Evolutionary conservation across 2,797 vertebrate species (phyloP).

Genomic region (Sebastes miniatus): DNA sequence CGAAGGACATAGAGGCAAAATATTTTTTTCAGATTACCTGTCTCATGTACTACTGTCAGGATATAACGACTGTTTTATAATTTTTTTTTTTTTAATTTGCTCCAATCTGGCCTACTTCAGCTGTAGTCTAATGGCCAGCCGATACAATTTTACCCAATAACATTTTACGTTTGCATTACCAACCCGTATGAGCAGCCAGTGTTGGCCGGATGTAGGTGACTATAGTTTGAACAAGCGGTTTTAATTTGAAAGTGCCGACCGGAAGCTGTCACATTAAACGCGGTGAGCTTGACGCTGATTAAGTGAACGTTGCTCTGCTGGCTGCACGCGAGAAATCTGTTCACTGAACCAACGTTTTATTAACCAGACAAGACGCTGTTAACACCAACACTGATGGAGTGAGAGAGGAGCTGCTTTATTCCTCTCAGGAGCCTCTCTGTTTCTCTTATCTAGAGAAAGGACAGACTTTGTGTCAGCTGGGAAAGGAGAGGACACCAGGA

Average conservation of each 20-base stretch:
- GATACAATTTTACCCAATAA: too few species aligned
- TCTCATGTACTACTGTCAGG: too few species aligned
- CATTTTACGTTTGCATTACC: background rate
- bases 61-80: too few species aligned
- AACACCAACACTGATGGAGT: background rate
- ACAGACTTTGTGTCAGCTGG: background rate
- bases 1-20: too few species aligned
- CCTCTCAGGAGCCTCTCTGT: too few species aligned
- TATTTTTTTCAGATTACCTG: too few species aligned
- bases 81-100: too few species aligned
- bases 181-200: background rate
- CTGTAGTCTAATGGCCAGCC: too few species aligned
- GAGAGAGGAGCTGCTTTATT: background rate
- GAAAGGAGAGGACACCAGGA: background rate
- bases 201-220: background rate
- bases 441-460: background rate
- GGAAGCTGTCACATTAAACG: background rate
- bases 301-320: background rate
- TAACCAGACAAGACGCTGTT: background rate
- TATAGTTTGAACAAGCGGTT: background rate
- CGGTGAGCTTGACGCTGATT: fast-evolving
- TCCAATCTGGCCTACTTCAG: too few species aligned
- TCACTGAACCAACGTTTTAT: background rate
- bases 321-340: background rate
- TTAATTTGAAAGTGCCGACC: conserved; percentile 11